These are phyloP conservation scores for Synergus gifuensis DNA, from an alignment of 2,888 invertebrate species.

Conservation along the genomic window DNA sequence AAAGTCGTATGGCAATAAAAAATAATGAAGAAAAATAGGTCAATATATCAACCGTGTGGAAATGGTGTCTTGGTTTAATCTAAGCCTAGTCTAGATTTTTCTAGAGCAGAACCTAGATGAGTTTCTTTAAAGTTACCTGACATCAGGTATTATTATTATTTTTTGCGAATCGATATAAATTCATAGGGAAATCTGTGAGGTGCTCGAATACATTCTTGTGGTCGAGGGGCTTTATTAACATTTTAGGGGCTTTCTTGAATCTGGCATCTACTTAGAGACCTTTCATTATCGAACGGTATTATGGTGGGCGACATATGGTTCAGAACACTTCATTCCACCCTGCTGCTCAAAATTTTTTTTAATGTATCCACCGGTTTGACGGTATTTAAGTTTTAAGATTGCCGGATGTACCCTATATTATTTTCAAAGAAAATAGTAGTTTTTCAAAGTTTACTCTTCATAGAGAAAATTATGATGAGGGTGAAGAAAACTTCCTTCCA, in stretches of 20 bases:
- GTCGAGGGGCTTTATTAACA: not conserved
- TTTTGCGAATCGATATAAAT: not conserved
- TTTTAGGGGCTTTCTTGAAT: not conserved
- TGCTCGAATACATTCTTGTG: not conserved
- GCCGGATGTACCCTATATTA: not conserved
- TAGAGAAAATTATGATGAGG: not conserved
- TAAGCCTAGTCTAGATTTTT: too few relatives aligned
- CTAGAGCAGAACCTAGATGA: too few relatives aligned
- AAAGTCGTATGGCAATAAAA: not conserved
- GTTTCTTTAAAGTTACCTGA: too few relatives aligned
- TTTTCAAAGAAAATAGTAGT: not conserved
- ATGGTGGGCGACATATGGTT: conserved; percentile 49
- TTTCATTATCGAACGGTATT: conserved; percentile 19
- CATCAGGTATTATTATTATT: too few relatives aligned
- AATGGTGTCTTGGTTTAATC: too few relatives aligned
- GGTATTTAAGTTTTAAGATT: not conserved
- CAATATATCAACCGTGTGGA: not conserved
- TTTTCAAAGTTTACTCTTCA: not conserved
- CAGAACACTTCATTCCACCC: conserved; percentile 49
- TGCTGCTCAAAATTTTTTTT: conserved; percentile 47
- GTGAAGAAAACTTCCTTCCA: not conserved
- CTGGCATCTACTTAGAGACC: conserved; percentile 43
- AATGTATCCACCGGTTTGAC: not conserved
- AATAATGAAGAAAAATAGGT: not conserved
- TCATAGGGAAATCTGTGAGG: not conserved